Base-by-base conservation (phyloP, 2,113 vertebrate genomes). In the Loxodonta africana region DNA sequence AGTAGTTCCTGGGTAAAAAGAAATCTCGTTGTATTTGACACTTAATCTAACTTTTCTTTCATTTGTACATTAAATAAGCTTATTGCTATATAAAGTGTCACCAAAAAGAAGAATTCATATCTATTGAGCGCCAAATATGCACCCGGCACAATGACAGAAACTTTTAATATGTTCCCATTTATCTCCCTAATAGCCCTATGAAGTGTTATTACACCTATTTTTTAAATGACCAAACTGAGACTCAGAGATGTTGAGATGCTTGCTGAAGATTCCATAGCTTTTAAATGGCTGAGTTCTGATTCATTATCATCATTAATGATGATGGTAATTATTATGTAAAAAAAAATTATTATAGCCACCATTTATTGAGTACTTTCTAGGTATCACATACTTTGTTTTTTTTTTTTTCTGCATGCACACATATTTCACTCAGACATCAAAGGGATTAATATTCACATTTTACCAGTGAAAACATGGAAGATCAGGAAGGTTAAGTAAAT, bases 361-460 rank as follows among this genome's bases (percentile, higher is more conserved):
- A 73, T 69, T 96, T 95, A 86, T 15, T 83, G 65, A 88, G 6
- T 85, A 91, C 46, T 95, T 91, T 81, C 48, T 88, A 88, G 48
- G 82, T 95, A 46, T 91, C 85, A 94, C 8, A 12, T 53, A 8
- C 12, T 53, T 53, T 53, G 51, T 53, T 53, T 53, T 53, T 7
- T 53, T 30, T 82, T 88, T 57, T 57, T 57, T n/a, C n/a, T 57
- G 53, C 10, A 69, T 69, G 65, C 65, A 69, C 11, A 69, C 33
- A 25, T 81, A 91, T 92, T 95, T 90, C 69, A 92, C 37, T 85
- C 71, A 96, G 77, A 37, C 53, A 65, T 65, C 30, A 28, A 62
- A 83, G 88, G 80, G 88, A 94, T 90, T 53, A 91, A 65, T 63
- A 89, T 23, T 5, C 25, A 91, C 17, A 86, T 90, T 96, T 95